These are phyloP conservation scores for Rugalucina vietnamica DNA, from an alignment of 2,888 invertebrate species.

Conservation along the genomic window DNA sequence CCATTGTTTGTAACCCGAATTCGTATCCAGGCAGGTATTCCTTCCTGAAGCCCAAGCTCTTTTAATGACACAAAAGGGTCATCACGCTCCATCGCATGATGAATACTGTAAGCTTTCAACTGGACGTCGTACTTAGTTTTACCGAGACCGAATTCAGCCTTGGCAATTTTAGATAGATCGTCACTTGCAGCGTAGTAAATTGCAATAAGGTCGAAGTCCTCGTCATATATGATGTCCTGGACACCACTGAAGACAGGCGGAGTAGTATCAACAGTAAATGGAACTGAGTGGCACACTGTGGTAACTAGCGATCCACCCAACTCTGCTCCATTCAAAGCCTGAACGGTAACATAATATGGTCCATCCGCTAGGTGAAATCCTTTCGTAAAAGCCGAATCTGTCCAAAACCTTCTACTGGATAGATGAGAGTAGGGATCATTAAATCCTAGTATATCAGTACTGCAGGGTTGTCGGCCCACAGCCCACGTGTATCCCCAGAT, in stretches of 20 bases:
- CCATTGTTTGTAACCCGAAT: constrained; percentile 67
- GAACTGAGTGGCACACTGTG: constrained; percentile 68
- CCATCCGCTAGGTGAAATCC: constrained; percentile 68
- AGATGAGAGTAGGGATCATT: constrained; percentile 67
- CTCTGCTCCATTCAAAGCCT: constrained; percentile 65
- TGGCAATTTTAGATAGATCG: constrained; percentile 51
- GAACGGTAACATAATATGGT: constrained; percentile 69
- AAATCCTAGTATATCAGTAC: constrained; percentile 56
- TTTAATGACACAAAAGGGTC: constrained; percentile 61
- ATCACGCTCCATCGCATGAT: constrained; percentile 44
- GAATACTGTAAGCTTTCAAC: constrained; percentile 56
- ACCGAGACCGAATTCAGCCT: constrained; percentile 68
- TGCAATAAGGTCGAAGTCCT: constrained; percentile 65
- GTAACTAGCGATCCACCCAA: constrained; percentile 69
- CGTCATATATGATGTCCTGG: constrained; percentile 66
- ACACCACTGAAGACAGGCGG: constrained; percentile 62
- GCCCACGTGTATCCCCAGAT: constrained; percentile 72
- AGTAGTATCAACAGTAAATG: constrained; percentile 67
- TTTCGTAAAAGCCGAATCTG: constrained; percentile 60
- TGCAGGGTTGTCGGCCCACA: constrained; percentile 63
- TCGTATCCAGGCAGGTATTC: constrained; percentile 70
- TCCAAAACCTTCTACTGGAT: constrained; percentile 67
- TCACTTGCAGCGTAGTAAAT: constrained; percentile 64
- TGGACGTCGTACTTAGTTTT: constrained; percentile 67
- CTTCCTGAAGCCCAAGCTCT: constrained; percentile 62